Evolutionary conservation across 2,113 vertebrate species (phyloP).

Genomic region (Ophiodon elongatus): DNA sequence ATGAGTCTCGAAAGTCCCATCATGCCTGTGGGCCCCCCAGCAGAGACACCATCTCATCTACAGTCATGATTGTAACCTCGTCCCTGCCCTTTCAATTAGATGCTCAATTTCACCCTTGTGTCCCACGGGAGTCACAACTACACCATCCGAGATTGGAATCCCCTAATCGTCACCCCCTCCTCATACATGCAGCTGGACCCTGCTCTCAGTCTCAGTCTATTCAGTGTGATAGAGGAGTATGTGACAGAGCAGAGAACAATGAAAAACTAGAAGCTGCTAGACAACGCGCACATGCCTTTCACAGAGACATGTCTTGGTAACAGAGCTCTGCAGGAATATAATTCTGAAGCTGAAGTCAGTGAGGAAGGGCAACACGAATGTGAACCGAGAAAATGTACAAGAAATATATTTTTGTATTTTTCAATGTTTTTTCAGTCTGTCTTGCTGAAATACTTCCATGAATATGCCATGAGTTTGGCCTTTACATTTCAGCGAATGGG

Average conservation of each 20-base stretch:
- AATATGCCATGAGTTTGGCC: slow-evolving; percentile 8
- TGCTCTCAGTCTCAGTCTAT: slow-evolving; percentile 24
- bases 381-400: not conserved
- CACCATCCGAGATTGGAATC: slow-evolving; percentile 81
- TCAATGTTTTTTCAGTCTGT: not conserved
- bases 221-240: slow-evolving; percentile 36
- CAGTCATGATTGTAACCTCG: slow-evolving; percentile 84
- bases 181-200: slow-evolving; percentile 43
- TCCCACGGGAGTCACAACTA: slow-evolving; percentile 78
- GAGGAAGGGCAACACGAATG: not conserved
- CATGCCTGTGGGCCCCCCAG: slow-evolving; percentile 56
- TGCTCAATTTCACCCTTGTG: slow-evolving; percentile 84
- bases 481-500: slow-evolving; percentile 6
- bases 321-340: slow-evolving; percentile 6
- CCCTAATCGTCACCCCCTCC: slow-evolving; percentile 53
- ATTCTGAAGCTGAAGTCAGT: not conserved
- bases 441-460: not conserved
- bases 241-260: slow-evolving; percentile 64
- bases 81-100: slow-evolving; percentile 86
- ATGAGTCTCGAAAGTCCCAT: too few species aligned
- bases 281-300: slow-evolving; percentile 18
- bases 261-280: slow-evolving; percentile 31
- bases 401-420: not conserved
- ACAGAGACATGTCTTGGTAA: slow-evolving; percentile 36
- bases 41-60: slow-evolving; percentile 79